Conservation (phyloP, 2,888 invertebrate species). For the Julus scandinavius region DNA sequence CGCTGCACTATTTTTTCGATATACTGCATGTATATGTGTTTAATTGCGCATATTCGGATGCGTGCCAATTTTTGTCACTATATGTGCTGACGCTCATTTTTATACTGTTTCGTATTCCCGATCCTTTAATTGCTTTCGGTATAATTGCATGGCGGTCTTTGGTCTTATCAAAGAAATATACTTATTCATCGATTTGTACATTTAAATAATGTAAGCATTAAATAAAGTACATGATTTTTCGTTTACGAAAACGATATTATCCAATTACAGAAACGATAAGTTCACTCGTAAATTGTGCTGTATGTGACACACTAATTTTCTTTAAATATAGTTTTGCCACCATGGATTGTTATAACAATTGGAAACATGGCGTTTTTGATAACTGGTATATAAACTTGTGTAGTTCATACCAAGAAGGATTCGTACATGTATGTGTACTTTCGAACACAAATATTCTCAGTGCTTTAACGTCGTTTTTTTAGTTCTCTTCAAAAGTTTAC, state of each 20-base stretch:
- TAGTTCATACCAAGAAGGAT: neutral
- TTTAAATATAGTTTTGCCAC: neutral
- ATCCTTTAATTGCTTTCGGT: slow-evolving; percentile 32
- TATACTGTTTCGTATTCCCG: neutral
- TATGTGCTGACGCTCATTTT: neutral
- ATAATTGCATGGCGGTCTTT: slow-evolving; percentile 2
- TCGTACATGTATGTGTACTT: no score
- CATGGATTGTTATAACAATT: neutral
- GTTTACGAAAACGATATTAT: slow-evolving; percentile 8
- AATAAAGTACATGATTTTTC: neutral
- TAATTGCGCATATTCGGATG: slow-evolving; percentile 40
- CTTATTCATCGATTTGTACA: slow-evolving; percentile 17
- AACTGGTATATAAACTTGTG: neutral
- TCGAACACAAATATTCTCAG: no score
- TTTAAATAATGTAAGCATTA: slow-evolving; percentile 8
- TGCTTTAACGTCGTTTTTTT: no score
- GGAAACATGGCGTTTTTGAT: no score
- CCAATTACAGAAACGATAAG: slow-evolving; percentile 2
- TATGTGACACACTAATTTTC: neutral
- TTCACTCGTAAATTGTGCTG: slow-evolving; percentile 11
- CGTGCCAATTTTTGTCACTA: slow-evolving; percentile 43
- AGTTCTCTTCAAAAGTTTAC: no score
- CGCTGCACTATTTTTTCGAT: slow-evolving; percentile 3
- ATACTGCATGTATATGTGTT: neutral
- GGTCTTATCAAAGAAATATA: slow-evolving; percentile 7